Conservation (phyloP, 2,888 invertebrate genomes). For the Ephialtes manifestator region DNA sequence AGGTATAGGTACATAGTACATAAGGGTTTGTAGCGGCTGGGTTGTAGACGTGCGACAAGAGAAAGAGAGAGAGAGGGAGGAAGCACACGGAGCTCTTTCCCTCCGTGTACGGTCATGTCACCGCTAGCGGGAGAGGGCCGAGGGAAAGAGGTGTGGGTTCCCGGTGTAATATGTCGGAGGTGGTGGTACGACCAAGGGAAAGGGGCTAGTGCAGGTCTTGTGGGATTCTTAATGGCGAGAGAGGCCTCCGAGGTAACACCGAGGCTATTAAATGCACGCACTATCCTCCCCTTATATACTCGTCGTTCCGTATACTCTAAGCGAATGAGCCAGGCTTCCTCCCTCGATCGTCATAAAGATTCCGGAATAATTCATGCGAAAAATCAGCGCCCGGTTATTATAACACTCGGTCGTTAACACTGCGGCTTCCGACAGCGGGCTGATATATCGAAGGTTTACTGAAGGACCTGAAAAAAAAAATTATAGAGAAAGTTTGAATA, state of each 20-base stretch:
- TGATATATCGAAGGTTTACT: not conserved
- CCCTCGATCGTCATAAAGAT: conserved; percentile 50
- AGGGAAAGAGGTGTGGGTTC: conserved; percentile 65
- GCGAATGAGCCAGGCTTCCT: conserved; percentile 7
- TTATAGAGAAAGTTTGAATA: not conserved
- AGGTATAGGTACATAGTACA: conserved; percentile 69
- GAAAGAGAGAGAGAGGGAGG: conserved; percentile 53
- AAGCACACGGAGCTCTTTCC: conserved; percentile 21
- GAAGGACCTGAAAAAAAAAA: not conserved
- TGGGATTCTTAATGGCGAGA: conserved; percentile 84
- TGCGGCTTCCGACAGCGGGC: not conserved
- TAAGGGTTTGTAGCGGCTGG: conserved; percentile 72
- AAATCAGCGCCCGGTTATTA: conserved; percentile 47
- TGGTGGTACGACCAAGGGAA: conserved; percentile 47
- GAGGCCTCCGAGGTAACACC: conserved; percentile 81
- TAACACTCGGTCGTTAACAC: conserved; percentile 36
- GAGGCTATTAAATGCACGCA: conserved; percentile 83
- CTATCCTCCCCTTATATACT: conserved; percentile 46
- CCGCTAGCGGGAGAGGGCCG: conserved; percentile 31
- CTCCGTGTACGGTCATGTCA: conserved; percentile 49
- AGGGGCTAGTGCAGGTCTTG: conserved; percentile 79
- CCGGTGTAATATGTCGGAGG: conserved; percentile 64
- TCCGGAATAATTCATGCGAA: conserved; percentile 51
- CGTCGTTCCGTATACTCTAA: not conserved
- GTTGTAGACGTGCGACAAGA: conserved; percentile 75